Evolutionary conservation across 2,797 vertebrate species (phyloP), one percentile per base, ranked within the genome.

Genomic region (Lutjanus argentimaculatus): DNA sequence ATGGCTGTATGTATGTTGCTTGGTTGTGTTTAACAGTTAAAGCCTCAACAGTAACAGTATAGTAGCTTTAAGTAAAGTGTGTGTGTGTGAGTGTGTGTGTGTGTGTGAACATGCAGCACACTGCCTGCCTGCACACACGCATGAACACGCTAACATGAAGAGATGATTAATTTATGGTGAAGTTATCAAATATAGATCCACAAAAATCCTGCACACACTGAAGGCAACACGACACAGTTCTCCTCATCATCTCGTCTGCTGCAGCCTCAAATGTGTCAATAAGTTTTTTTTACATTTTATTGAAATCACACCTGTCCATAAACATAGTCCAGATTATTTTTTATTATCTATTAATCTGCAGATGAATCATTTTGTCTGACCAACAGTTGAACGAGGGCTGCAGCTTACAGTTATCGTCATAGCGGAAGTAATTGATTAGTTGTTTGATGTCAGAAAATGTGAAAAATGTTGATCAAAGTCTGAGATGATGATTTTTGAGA

Each of bases 111-210:
- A 22, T 17, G 52, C n/a, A 40, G 22, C 52, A 43, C 36, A 69
- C 25, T n/a, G 10, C 57, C 22, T n/a, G 56, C 66, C 49, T 63
- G 12, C 79, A 72, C 53, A 75, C 79, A 73, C 0, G 22, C 80
- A 72, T 70, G 58, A 73, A 51, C 68, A 70, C 30, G 0, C 82
- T 73, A 64, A 85, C 80, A 70, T 12, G 62, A 46, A 9, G 40
- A 3, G 13, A 80, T 89, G 56, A 77, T 67, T 87, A 73, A 88
- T 89, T 91, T 21, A 69, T 85, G 67, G 25, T 5, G 0, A 79
- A 48, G 67, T 57, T 76, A 87, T 93, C 52, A 92, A 88, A 91
- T 82, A 91, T 91, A 43, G 17, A 91, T 87, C 17, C 25, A 61
- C 11, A 64, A 22, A 82, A 46, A 71, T 15, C 59, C 59, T 42